These are phyloP conservation scores for Meriones unguiculatus DNA, from an alignment of 2,113 vertebrate species.

Conservation along the genomic window DNA sequence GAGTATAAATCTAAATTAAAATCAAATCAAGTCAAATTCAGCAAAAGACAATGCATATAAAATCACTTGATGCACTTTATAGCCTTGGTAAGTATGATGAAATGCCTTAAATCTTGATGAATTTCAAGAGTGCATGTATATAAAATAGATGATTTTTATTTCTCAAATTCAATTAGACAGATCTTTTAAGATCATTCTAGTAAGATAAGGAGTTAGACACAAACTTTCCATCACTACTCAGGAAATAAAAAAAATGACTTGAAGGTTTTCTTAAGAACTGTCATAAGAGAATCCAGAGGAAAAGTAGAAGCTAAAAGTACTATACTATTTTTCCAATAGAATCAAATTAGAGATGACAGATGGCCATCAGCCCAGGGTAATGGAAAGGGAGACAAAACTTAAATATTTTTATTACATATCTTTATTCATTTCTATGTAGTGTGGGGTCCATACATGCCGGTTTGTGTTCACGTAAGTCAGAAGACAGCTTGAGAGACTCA, in stretches of 20 bases:
- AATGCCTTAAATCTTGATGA: slow-evolving; percentile 31
- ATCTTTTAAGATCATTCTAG: slow-evolving; percentile 53
- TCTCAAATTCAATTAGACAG: slow-evolving; percentile 49
- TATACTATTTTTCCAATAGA: not conserved
- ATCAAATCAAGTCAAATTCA: slow-evolving; percentile 42
- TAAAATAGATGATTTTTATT: slow-evolving; percentile 28
- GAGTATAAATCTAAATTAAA: not conserved
- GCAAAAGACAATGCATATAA: slow-evolving; percentile 11
- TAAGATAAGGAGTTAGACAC: not conserved
- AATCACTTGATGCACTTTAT: not conserved
- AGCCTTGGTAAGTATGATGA: slow-evolving; percentile 29
- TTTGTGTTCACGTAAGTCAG: not conserved
- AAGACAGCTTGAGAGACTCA: not conserved
- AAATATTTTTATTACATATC: not conserved
- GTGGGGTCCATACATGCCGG: not conserved
- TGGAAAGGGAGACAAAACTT: not conserved
- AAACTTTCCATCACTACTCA: slow-evolving; percentile 36
- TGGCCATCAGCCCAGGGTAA: not conserved
- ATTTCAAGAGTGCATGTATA: not conserved
- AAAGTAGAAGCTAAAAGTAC: slow-evolving; percentile 12
- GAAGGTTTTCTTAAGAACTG: not conserved
- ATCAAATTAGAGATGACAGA: not conserved
- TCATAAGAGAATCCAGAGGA: not conserved
- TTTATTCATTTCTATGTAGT: not conserved
- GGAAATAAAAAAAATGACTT: slow-evolving; percentile 29